Base-by-base conservation (phyloP, 2,888 invertebrate species). In the Xylocampa areola region DNA sequence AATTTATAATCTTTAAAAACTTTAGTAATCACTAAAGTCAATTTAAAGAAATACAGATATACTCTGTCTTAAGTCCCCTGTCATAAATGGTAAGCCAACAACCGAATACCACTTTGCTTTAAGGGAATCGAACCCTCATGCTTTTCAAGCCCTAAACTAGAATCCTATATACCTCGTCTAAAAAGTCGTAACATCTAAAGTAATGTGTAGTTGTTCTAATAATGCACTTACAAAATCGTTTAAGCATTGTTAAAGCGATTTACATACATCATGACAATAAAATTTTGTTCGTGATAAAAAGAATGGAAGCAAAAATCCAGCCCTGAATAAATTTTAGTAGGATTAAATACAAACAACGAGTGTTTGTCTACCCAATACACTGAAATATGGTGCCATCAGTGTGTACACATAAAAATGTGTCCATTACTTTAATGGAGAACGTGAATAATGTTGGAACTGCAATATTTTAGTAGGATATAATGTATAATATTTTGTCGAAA, bases 311-410 rank as follows among this genome's bases (percentile, higher is more conserved):
- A 47, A 37, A 57, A 64, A 59, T 51, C 23, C 43, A 7, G 21
- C 16, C 6, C 32, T 29, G 25, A 17, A 63, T 66, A 63, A 21
- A 58, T 52, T 63, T 68, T 68, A 48, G 47, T 14, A 3, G 19
- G 51, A 68, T 67, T 68, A 68, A 68, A 57, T 8, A 23, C 51
- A 63, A 68, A 67, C 58, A 67, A n/a, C 4, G 23, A 5, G 2
- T 44, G 57, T 36, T 53, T 45, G 37, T 6, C 11, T 23, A 16
- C 37, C 36, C 19, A 43, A 60, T 51, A 39, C 14, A 17, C 8
- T 14, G 37, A 62, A 50, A 39, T 33, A 50, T 43, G 39, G 29
- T 16, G 43, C 33, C 11, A 11, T 39, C 27, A 17, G 21, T 32
- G 39, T 40, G 7, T 7, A 14, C 21, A 45, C 51, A 66, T 35